phyloP scores from a whole-genome alignment of 2,113 vertebrate species.

The Microcebus griseorufus region DNA sequence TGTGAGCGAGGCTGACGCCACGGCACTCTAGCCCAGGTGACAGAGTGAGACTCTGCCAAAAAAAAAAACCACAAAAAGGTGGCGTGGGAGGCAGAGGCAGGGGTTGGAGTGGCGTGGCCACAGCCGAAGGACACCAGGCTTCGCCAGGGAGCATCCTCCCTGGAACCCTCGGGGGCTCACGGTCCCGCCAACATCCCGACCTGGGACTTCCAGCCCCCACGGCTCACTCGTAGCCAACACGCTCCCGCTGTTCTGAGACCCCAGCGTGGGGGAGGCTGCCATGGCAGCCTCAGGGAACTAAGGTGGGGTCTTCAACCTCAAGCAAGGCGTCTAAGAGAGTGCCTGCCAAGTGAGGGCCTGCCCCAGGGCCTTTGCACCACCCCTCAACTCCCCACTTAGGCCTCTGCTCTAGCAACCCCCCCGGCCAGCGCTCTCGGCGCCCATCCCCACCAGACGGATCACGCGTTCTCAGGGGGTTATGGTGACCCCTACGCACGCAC shows the following conservation, averaged over 20 bases:
- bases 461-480: fast-evolving
- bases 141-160: not conserved
- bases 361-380: not conserved
- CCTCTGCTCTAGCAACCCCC: not conserved
- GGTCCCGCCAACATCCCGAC: fast-evolving
- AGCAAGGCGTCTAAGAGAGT: not conserved
- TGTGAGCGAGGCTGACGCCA: too few relatives aligned
- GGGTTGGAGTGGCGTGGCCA: fast-evolving
- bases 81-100: not conserved
- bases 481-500: not conserved
- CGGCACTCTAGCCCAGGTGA: too few relatives aligned
- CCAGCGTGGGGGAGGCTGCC: not conserved
- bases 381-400: not conserved
- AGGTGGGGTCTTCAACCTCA: not conserved
- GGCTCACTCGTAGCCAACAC: fast-evolving
- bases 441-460: fast-evolving
- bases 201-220: not conserved
- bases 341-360: fast-evolving
- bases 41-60: too few relatives aligned
- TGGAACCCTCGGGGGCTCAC: not conserved
- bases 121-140: fast-evolving
- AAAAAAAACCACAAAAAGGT: too few relatives aligned
- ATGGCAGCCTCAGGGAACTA: not conserved
- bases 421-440: fast-evolving
- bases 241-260: not conserved